These are phyloP conservation scores for Crotalus helleri DNA, from an alignment of 2,113 vertebrate species.

Conservation along the genomic window DNA sequence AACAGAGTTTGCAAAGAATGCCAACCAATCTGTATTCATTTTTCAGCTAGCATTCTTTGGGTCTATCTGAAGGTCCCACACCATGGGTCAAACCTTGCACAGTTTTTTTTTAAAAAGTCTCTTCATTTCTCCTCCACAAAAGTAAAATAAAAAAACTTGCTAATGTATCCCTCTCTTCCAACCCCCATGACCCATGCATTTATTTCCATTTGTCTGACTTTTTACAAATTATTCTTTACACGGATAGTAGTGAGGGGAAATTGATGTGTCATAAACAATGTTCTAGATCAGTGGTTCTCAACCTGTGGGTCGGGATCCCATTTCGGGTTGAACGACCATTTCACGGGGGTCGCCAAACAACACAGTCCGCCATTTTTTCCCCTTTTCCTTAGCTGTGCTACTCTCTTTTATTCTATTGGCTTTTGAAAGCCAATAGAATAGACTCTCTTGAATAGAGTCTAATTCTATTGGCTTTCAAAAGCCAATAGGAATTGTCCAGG, in stretches of 20 bases:
- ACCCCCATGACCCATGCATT: background rate
- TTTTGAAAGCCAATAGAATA: too few relatives aligned
- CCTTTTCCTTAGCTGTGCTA: too few relatives aligned
- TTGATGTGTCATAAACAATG: background rate
- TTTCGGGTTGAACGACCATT: too few relatives aligned
- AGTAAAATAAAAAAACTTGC: background rate
- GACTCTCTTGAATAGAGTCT: too few relatives aligned
- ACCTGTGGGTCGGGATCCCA: too few relatives aligned
- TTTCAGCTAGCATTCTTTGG: background rate
- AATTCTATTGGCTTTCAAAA: too few relatives aligned
- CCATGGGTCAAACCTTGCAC: background rate
- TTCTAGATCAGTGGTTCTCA: background rate
- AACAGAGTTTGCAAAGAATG: background rate
- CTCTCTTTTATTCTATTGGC: too few relatives aligned
- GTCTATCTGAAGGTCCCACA: background rate
- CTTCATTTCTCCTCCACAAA: background rate
- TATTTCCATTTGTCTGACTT: background rate
- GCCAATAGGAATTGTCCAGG: too few relatives aligned
- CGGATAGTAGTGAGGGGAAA: background rate
- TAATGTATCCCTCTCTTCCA: background rate
- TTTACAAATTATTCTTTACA: background rate
- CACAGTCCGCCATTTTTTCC: too few relatives aligned
- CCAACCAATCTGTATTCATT: background rate
- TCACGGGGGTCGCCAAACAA: too few relatives aligned
- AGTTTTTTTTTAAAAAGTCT: background rate